Evolutionary conservation across 2,113 vertebrate genomes (phyloP), one percentile per base, ranked within the genome.

Genomic region (Gasterosteus nipponicus): DNA sequence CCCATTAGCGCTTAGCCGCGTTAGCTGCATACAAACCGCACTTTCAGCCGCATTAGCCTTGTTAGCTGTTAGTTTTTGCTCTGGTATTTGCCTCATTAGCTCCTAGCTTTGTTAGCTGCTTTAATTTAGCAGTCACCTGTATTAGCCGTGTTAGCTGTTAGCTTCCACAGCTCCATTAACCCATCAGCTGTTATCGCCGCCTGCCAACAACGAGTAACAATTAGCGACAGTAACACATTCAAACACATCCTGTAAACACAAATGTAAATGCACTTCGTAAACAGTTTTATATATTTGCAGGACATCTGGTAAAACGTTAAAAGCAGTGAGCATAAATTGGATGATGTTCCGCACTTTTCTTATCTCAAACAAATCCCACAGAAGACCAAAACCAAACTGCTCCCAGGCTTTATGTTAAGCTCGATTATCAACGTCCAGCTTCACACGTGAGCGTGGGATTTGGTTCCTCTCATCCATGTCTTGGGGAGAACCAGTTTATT

Each of bases 331-430:
- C 10, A 22, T 51, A 22, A 51, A 22, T 19, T 51, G 49, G 49
- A 22, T 51, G 49, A 51, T 51, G 19, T 18, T 49, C 18, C 6
- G 6, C 19, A 49, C 46, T 19, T 49, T 19, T 49, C 46, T 49
- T 8, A 49, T 49, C 16, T 19, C 16, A 7, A 49, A 19, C 16
- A 49, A 22, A 51, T 51, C 49, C 49, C 49, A 22, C 10, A 9
- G 10, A 51, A 51, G 47, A 51, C 47, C 47, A 38, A 60, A 60
- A 60, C 9, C 33, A 39, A 18, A 11, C 9, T 3, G 10, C 35
- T n/a, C n/a, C 10, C 59, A 41, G 58, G 58, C 35, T 61, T 39
- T 39, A 59, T 59, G 57, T 33, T 61, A 39, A 39, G 10, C 59
- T 39, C 7, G 19, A 39, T 12, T 41, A 61, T 61, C 54, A 57